Percentiles rank a stretch among this genome's conserved stretches.
Conservation (phyloP, 1,140 invertebrate species). For the Xylocopa sonorina region DNA sequence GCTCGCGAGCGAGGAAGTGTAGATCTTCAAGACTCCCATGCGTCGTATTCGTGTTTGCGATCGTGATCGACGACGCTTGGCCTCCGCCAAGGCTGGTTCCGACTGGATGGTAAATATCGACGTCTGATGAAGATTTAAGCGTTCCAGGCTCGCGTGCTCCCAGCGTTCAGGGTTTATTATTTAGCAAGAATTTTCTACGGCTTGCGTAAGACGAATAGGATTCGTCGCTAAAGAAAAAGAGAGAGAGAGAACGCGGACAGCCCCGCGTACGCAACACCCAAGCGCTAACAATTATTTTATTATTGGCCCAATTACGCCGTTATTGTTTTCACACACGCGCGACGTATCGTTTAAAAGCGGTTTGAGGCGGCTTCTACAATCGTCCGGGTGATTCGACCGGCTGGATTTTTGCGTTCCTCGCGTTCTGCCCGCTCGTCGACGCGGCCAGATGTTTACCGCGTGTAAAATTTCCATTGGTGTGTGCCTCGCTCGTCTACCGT, state of each 20-base stretch:
- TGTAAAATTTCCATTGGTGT: background rate
- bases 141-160: background rate
- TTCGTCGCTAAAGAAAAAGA: background rate
- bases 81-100: background rate
- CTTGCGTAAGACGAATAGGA: conserved; percentile 21
- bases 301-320: conserved; percentile 70
- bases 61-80: background rate
- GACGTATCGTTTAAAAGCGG: conserved; percentile 52
- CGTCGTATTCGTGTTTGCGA: too few species aligned
- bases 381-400: conserved; percentile 61
- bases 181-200: conserved; percentile 17
- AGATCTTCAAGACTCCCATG: background rate
- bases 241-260: background rate
- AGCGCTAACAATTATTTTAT: conserved; percentile 71
- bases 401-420: conserved; percentile 55
- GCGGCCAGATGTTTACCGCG: background rate
- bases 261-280: conserved; percentile 40
- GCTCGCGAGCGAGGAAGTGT: too few species aligned
- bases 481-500: too few species aligned
- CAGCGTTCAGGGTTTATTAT: conserved; percentile 19
- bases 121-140: conserved; percentile 31
- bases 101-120: background rate
- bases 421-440: conserved; percentile 9
- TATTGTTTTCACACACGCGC: conserved; percentile 63
- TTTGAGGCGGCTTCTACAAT: conserved; percentile 38